These are phyloP conservation scores for Laspeyria flexula DNA, from an alignment of 2,888 invertebrate species.

Conservation along the genomic window DNA sequence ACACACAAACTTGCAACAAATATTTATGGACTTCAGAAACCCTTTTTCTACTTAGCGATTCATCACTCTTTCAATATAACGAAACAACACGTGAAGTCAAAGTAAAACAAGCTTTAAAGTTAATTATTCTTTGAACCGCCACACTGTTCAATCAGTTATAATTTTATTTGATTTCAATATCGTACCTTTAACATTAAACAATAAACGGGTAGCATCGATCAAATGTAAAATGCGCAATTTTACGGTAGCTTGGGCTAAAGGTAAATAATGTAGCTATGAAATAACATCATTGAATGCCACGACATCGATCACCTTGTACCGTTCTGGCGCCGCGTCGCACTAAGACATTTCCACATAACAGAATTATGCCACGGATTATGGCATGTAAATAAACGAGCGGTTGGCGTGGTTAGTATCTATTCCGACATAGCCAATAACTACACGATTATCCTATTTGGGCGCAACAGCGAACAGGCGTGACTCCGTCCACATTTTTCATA, in stretches of 20 bases:
- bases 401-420: conserved; percentile 82
- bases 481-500: conserved; percentile 68
- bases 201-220: conserved; percentile 16
- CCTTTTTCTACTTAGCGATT: no score
- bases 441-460: conserved; percentile 79
- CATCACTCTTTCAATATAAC: no score
- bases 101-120: no score
- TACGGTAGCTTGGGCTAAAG: conserved; percentile 8
- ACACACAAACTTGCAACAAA: no score
- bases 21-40: no score
- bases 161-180: neutral
- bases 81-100: no score
- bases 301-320: conserved; percentile 53
- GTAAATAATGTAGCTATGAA: conserved; percentile 33
- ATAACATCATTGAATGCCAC: conserved; percentile 30
- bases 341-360: conserved; percentile 72
- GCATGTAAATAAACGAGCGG: conserved; percentile 80
- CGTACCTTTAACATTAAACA: neutral
- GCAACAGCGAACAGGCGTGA: conserved; percentile 75
- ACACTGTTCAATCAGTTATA: neutral
- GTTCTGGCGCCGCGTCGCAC: conserved; percentile 33
- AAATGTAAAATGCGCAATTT: conserved; percentile 16
- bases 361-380: conserved; percentile 62
- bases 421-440: conserved; percentile 77
- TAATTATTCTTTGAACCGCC: no score